Conservation (phyloP, 2,113 vertebrate species). For the Synodontis membranacea region DNA sequence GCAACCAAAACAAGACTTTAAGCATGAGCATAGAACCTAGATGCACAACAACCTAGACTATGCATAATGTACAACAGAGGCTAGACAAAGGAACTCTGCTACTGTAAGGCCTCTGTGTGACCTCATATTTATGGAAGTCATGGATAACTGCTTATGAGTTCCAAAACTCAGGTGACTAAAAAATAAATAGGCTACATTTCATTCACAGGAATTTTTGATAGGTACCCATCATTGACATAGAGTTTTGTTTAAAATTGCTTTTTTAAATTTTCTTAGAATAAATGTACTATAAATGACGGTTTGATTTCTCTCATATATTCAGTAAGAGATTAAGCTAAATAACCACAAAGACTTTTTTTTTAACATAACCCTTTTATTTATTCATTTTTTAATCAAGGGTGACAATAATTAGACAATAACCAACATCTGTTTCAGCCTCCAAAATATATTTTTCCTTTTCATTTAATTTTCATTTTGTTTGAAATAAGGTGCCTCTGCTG, state of each 20-base stretch:
- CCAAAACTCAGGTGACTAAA: neutral
- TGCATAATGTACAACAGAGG: too few relatives aligned
- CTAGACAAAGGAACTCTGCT: too few relatives aligned
- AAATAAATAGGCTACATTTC: neutral
- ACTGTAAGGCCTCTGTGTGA: neutral
- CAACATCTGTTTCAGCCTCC: neutral
- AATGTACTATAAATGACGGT: neutral
- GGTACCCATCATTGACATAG: neutral
- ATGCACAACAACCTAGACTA: too few relatives aligned
- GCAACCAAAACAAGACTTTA: too few relatives aligned
- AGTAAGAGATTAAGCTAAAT: neutral
- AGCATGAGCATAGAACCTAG: too few relatives aligned
- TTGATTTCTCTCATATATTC: neutral
- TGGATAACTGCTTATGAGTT: neutral
- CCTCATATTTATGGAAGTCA: neutral
- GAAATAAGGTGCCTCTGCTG: slow-evolving; percentile 3
- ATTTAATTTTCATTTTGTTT: neutral
- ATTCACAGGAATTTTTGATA: neutral
- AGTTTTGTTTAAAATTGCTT: neutral
- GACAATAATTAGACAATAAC: neutral
- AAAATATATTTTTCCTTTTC: neutral
- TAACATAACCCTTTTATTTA: neutral
- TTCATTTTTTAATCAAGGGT: neutral
- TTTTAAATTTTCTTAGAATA: neutral
- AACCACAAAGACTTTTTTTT: neutral